Base-by-base conservation (phyloP, 2,113 vertebrate genomes). In the Turdus rufiventris region DNA sequence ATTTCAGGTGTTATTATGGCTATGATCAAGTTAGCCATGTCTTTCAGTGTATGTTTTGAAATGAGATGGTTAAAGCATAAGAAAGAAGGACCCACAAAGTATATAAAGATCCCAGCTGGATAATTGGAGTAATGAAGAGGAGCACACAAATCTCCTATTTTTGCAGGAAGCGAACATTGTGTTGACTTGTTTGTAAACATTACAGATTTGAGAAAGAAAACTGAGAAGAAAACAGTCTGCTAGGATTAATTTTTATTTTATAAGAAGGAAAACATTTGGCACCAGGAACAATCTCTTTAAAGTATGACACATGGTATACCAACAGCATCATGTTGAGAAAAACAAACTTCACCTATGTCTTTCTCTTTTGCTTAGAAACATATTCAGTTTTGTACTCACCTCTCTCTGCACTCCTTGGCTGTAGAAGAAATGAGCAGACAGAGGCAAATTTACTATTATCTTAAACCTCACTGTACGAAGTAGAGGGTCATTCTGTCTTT, bases 231-330 rank as follows among this genome's bases (percentile, higher is more conserved):
- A 89, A 48, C 18, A 28, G 24, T 74, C 40, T 85, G 23, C 8
- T 60, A 51, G 8, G 45, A 68, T 66, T 61, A 78, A 57, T 74
- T 79, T 90, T 82, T 85, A 33, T 70, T 87, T 92, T 75, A 10
- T 40, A 45, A 66, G 51, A 72, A 17, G 11, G 12, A 62, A 71
- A 85, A 36, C 9, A 38, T 67, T 61, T 74, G 54, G 21, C n/a
- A 61, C 3, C 19, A 42, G 8, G 17, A 82, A 43, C 8, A 60
- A 40, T 65, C 82, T 90, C 10, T 54, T 88, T 36, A 36, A 53
- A 75, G 17, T n/a, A 16, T 36, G 15, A 15, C 20, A 72, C 26
- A n/a, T 47, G 18, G 18, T 36, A 65, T 0, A 3, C 23, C 38
- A 68, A 42, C 8, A 47, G 14, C 5, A 31, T 42, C 1, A 34